Conservation (phyloP, 2,888 invertebrate species). For the Asteroscopus sphinx region DNA sequence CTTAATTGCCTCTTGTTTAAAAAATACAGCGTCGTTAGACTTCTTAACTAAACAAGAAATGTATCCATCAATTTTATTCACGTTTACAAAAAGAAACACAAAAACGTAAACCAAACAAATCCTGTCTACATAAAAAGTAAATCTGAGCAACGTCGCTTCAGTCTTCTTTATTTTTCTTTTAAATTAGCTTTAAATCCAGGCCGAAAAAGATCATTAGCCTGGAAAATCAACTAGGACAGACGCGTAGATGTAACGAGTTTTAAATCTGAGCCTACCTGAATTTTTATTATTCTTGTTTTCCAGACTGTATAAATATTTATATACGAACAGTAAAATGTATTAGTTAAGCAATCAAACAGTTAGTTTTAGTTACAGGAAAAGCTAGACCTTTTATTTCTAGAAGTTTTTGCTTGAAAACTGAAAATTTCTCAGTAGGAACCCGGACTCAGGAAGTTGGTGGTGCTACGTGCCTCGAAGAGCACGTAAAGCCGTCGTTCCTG, state of each 20-base stretch:
- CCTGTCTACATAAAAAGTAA: slow-evolving; percentile 5
- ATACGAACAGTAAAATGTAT: slow-evolving; percentile 20
- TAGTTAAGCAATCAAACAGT: slow-evolving; percentile 24
- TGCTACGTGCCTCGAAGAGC: no score
- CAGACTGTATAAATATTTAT: slow-evolving; percentile 30
- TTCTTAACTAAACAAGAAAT: slow-evolving; percentile 4
- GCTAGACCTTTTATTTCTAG: slow-evolving; percentile 14
- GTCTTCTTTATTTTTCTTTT: slow-evolving; percentile 18
- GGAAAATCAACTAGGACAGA: slow-evolving; percentile 33
- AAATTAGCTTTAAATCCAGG: slow-evolving; percentile 33
- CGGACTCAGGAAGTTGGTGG: no score
- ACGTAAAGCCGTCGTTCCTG: no score
- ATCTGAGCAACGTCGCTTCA: slow-evolving; percentile 1
- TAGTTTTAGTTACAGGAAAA: slow-evolving; percentile 15
- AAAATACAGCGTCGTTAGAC: no score
- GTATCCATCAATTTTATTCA: slow-evolving; percentile 14
- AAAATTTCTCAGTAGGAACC: slow-evolving; percentile 18
- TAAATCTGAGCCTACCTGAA: slow-evolving; percentile 39
- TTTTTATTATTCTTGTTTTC: slow-evolving; percentile 34
- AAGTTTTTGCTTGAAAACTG: slow-evolving; percentile 24
- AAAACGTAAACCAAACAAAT: slow-evolving; percentile 11
- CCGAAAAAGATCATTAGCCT: slow-evolving; percentile 34
- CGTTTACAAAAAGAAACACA: slow-evolving; percentile 12
- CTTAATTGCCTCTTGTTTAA: no score
- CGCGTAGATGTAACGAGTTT: slow-evolving; percentile 39